Base-by-base conservation (phyloP, 2,797 vertebrate genomes). In the Fringilla coelebs region DNA sequence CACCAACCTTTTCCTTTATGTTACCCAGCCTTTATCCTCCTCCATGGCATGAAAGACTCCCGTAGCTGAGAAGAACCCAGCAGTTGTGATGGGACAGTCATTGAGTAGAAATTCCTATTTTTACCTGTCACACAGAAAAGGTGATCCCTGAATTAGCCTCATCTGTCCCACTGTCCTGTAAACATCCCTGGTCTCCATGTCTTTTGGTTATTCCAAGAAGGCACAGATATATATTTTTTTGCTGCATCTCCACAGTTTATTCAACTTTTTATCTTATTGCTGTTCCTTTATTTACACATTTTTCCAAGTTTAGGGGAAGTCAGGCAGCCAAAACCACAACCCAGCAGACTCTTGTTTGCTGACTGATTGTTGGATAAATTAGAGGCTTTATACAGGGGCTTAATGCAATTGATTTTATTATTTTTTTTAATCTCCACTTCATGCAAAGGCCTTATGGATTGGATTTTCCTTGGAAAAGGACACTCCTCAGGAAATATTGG, bases 41-140 rank as follows among this genome's bases (percentile, higher is more conserved):
- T 91, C 9, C 3, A 1, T 22, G 26, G 15, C 3, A 0, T 8
- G 34, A 28, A 43, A 87, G 31, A 45, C 15, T 20, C 6, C 5
- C 0, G 0, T 1, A n/a, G 17, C 46, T 71, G 16, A 58, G 34
- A 46, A 3, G 3, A 9, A 13, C 36, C 61, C 61, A 28, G 63
- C 7, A 3, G 1, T 38, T 48, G 25, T 10, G 20, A 14, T 20
- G 14, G 22, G 17, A 45, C 24, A 70, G 13, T 84, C 43, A 21
- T 13, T 14, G 38, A 78, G 22, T 6, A 72, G 40, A 34, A 65
- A 81, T 81, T 41, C 46, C 18, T 41, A 0, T 2, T 80, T 88
- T 72, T 38, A 34, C 18, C 10, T 68, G 8, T 51, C 31, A 43
- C 13, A 10, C 11, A 29, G 46, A 43, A n/a, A 31, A n/a, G 11